phyloP scores from a whole-genome alignment of 1,140 invertebrate species.

The Pteromalus puparum region DNA sequence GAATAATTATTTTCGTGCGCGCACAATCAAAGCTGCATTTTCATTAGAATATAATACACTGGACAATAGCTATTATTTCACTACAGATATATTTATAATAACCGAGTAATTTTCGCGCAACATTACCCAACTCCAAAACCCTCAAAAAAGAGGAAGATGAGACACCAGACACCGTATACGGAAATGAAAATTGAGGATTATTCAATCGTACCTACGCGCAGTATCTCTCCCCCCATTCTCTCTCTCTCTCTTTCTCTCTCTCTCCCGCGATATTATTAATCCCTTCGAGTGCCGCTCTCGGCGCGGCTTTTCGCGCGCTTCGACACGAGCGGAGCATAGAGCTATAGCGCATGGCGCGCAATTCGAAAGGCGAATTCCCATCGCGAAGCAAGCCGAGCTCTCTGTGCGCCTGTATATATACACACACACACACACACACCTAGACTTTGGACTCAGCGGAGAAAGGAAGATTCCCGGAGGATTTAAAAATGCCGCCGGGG shows the following conservation, averaged over 20 bases:
- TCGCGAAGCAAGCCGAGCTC: neutral
- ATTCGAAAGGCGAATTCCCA: conserved; percentile 53
- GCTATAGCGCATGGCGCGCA: neutral
- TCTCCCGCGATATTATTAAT: conserved; percentile 39
- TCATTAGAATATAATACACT: too few species aligned
- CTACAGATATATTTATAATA: too few species aligned
- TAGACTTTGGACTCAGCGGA: conserved; percentile 1
- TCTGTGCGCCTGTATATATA: too few species aligned
- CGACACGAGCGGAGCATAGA: neutral
- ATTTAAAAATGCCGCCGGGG: conserved; percentile 36
- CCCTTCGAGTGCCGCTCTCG: conserved; percentile 9
- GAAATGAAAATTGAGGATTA: neutral
- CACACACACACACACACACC: too few species aligned
- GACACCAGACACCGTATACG: neutral
- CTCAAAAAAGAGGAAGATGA: neutral
- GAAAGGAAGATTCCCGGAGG: conserved; percentile 54
- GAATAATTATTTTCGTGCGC: too few species aligned
- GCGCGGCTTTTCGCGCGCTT: conserved; percentile 6
- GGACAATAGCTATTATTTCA: too few species aligned
- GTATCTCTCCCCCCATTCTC: neutral
- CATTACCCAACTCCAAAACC: neutral
- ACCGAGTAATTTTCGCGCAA: neutral
- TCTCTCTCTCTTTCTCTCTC: too few species aligned
- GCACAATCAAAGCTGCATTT: too few species aligned
- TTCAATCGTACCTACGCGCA: conserved; percentile 3